phyloP scores from a whole-genome alignment of 2,888 invertebrate genomes.

The Ellobium chinense region DNA sequence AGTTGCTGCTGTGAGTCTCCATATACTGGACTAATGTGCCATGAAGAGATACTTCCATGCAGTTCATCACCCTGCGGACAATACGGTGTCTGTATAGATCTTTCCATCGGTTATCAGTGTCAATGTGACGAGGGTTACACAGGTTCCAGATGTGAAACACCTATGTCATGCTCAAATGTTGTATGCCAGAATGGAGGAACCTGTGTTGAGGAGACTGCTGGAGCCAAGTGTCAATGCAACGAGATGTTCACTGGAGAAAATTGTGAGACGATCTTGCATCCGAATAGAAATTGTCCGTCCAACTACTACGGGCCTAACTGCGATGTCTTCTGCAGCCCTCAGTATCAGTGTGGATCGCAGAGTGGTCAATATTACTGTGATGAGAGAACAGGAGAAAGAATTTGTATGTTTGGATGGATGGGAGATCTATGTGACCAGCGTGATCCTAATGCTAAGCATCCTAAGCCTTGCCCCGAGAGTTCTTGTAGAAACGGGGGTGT shows the following conservation, averaged over 20 bases:
- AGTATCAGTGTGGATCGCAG: conserved; percentile 44
- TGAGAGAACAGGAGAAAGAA: conserved; percentile 45
- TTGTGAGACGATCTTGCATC: conserved; percentile 54
- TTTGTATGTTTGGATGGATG: conserved; percentile 52
- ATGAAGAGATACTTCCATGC: conserved; percentile 54
- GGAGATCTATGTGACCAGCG: conserved; percentile 39
- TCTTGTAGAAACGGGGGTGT: conserved; percentile 51
- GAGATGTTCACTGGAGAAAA: conserved; percentile 56
- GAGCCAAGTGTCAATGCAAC: conserved; percentile 57
- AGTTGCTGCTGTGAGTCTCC: conserved; percentile 55
- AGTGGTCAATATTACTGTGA: conserved; percentile 50
- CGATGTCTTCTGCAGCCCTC: conserved; percentile 40
- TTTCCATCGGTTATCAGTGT: conserved; percentile 52
- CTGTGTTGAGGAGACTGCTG: conserved; percentile 86
- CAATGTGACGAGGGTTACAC: conserved; percentile 54
- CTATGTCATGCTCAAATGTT: conserved; percentile 55
- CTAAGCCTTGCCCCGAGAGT: conserved; percentile 50
- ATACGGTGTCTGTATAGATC: conserved; percentile 55
- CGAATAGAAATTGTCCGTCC: conserved; percentile 41
- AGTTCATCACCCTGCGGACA: conserved; percentile 52
- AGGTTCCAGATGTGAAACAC: conserved; percentile 56
- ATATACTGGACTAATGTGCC: conserved; percentile 54
- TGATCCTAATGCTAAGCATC: conserved; percentile 41
- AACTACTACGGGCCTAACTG: conserved; percentile 50
- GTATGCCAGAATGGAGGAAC: conserved; percentile 84